Conservation (phyloP, 2,888 invertebrate species). For the Megastigmus dorsalis region DNA sequence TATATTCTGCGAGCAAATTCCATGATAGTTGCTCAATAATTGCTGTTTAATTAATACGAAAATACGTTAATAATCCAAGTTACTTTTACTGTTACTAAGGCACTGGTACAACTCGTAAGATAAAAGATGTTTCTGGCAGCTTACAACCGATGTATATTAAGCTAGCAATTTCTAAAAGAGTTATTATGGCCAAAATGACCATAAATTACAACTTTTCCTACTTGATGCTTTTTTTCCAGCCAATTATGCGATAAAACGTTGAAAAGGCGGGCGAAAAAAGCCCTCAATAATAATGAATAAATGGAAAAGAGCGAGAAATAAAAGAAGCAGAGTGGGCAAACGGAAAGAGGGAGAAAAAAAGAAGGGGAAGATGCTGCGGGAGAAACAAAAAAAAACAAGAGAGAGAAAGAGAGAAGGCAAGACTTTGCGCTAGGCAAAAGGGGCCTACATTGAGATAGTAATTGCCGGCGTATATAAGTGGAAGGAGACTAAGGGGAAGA, state of each 20-base stretch:
- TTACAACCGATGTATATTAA: background rate
- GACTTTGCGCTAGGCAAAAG: slow-evolving; percentile 51
- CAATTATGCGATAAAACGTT: background rate
- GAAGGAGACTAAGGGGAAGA: slow-evolving; percentile 53
- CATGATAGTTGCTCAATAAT: background rate
- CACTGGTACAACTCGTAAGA: too few relatives aligned
- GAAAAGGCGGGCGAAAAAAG: background rate
- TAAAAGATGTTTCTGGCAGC: too few relatives aligned
- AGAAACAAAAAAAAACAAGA: slow-evolving; percentile 46
- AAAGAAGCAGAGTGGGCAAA: slow-evolving; percentile 24
- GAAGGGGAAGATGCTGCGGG: background rate
- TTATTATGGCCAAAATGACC: background rate
- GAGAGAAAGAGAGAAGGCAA: slow-evolving; percentile 56
- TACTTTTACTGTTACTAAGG: too few relatives aligned
- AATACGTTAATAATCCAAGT: too few relatives aligned
- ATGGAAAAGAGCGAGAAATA: background rate
- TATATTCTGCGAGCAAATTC: background rate
- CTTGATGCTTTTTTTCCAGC: background rate
- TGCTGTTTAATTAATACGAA: too few relatives aligned
- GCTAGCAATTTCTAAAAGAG: background rate
- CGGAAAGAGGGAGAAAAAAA: background rate
- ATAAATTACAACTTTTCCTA: background rate
- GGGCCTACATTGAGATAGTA: slow-evolving; percentile 57
- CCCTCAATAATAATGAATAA: slow-evolving; percentile 1
- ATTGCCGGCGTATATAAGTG: slow-evolving; percentile 60